Evolutionary conservation across 2,888 invertebrate genomes (phyloP).

Genomic region (Apeira syringaria): DNA sequence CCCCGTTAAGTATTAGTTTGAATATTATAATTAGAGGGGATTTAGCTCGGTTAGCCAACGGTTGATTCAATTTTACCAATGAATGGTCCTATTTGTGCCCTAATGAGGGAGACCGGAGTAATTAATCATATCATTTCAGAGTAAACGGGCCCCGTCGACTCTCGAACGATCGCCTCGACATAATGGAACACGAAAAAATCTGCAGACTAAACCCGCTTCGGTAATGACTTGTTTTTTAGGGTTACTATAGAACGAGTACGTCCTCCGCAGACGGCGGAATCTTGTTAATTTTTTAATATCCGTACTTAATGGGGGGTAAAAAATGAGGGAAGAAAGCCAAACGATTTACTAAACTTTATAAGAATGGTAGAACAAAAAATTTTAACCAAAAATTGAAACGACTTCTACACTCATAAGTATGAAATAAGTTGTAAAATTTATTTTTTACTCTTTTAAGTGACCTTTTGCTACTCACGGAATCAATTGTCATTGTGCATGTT

Average conservation of each 20-base stretch:
- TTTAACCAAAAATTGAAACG: too few relatives aligned
- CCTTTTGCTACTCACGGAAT: too few relatives aligned
- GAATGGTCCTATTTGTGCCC: constrained; percentile 75
- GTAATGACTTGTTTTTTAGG: constrained; percentile 83
- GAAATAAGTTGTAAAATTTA: too few relatives aligned
- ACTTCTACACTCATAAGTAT: too few relatives aligned
- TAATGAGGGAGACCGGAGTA: constrained; percentile 79
- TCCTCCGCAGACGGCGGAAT: constrained; percentile 73
- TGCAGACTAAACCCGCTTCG: constrained; percentile 71
- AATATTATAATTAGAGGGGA: constrained; percentile 75
- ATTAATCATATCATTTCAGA: constrained; percentile 82
- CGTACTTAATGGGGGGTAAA: constrained; percentile 68
- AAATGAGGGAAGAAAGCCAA: constrained; percentile 37
- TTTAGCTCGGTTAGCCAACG: constrained; percentile 58
- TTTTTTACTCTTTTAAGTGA: too few relatives aligned
- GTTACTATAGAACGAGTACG: constrained; percentile 80
- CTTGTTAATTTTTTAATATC: constrained; percentile 75
- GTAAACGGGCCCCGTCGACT: constrained; percentile 68
- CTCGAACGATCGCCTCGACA: constrained; percentile 69
- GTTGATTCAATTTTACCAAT: constrained; percentile 79
- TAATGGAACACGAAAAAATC: constrained; percentile 77
- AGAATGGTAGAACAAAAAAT: constrained; percentile 17
- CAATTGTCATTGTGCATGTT: too few relatives aligned
- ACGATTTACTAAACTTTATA: constrained; percentile 41
- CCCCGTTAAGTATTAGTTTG: constrained; percentile 46